Evolutionary conservation across 2,797 vertebrate genomes (phyloP).

Genomic region (Chaetodon trifasciatus): DNA sequence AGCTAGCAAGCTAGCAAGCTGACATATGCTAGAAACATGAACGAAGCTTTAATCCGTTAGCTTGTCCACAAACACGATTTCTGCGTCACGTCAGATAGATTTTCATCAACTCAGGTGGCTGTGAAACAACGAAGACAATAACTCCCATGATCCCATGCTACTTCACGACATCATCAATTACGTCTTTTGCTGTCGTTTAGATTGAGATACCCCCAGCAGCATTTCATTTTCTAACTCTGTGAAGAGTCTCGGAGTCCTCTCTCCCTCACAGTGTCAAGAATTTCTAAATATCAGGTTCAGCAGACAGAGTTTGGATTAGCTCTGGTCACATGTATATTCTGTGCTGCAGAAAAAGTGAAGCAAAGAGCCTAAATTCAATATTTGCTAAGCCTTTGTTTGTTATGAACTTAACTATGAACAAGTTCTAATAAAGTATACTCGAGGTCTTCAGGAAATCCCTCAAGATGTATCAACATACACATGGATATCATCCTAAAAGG

Average conservation of each 20-base stretch:
- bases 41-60: too few species aligned
- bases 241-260: background rate
- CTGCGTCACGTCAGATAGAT: too few species aligned
- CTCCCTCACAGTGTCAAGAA: background rate
- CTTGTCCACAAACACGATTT: too few species aligned
- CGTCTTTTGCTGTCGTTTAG: too few species aligned
- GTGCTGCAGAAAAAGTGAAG: background rate
- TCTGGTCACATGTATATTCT: background rate
- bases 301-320: background rate
- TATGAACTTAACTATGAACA: conserved; percentile 71
- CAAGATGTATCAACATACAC: conserved; percentile 54
- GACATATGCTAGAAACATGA: too few species aligned
- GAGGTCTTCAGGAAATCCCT: conserved; percentile 61
- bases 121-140: too few species aligned
- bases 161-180: too few species aligned
- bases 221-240: background rate
- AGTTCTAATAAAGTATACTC: conserved; percentile 54
- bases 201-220: too few species aligned
- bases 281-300: background rate
- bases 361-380: conserved; percentile 30
- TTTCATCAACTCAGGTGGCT: too few species aligned
- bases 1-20: too few species aligned
- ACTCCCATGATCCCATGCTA: too few species aligned
- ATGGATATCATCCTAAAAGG: conserved; percentile 54
- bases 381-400: conserved; percentile 54